phyloP scores from a whole-genome alignment of 2,113 vertebrate species.

The Oryzias javanicus region DNA sequence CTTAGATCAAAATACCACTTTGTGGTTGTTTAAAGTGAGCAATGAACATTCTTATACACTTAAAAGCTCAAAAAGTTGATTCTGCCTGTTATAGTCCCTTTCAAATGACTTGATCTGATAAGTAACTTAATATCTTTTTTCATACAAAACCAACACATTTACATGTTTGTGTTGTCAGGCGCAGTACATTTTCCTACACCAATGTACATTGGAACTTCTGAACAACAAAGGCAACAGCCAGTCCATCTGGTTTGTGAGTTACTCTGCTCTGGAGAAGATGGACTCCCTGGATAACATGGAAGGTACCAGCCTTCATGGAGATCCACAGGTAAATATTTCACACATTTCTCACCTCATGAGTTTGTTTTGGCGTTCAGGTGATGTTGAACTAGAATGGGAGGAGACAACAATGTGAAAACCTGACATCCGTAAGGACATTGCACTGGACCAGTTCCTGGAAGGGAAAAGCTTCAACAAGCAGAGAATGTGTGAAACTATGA shows the following conservation, averaged over 20 bases:
- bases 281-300: conserved; percentile 98
- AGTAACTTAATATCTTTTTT: too few relatives aligned
- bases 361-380: conserved; percentile 80
- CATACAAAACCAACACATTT: too few relatives aligned
- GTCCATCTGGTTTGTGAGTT: conserved; percentile 95
- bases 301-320: conserved; percentile 74
- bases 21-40: too few relatives aligned
- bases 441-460: conserved; percentile 6
- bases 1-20: too few relatives aligned
- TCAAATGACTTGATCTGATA: too few relatives aligned
- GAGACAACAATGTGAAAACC: conserved; percentile 94
- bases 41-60: too few relatives aligned
- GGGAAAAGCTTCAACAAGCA: neutral
- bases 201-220: conserved; percentile 91
- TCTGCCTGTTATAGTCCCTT: too few relatives aligned
- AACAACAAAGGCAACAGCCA: conserved; percentile 89
- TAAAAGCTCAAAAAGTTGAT: too few relatives aligned
- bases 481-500: conserved; percentile 8
- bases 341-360: conserved; percentile 6
- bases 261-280: conserved; percentile 97
- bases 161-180: conserved; percentile 74
- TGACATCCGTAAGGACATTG: conserved; percentile 11
- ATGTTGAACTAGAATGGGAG: conserved; percentile 98
- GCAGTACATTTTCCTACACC: conserved; percentile 97
- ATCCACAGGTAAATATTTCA: neutral